phyloP scores from a whole-genome alignment of 2,113 vertebrate species.

The Myotis brandtii region DNA sequence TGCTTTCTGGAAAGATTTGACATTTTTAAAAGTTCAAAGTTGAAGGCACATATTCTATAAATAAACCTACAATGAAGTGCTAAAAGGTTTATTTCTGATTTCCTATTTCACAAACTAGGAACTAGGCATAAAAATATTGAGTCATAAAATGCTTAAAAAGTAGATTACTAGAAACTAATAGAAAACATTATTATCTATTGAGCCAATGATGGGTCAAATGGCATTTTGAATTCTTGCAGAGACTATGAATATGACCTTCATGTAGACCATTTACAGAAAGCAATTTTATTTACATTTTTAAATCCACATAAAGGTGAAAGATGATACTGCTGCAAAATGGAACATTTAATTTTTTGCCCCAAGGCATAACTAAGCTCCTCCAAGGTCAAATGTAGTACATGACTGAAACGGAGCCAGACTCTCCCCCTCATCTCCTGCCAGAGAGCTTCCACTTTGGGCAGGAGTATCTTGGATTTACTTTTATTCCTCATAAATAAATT shows the following conservation, averaged over 20 bases:
- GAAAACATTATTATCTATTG: conserved; percentile 85
- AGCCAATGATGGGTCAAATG: conserved; percentile 86
- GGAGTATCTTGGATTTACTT: conserved; percentile 52
- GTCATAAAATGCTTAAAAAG: conserved; percentile 86
- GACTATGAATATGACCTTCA: conserved; percentile 85
- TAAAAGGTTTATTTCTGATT: conserved; percentile 86
- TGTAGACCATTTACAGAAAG: conserved; percentile 83
- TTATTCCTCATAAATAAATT: conserved; percentile 45
- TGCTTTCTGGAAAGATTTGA: conserved; percentile 75
- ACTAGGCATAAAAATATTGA: conserved; percentile 84
- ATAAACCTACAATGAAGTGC: conserved; percentile 84
- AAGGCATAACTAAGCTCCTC: conserved; percentile 77
- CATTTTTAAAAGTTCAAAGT: conserved; percentile 83
- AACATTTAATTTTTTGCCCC: conserved; percentile 82
- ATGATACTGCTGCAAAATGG: conserved; percentile 83
- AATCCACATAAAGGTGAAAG: conserved; percentile 87
- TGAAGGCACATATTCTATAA: conserved; percentile 83
- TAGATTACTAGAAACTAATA: conserved; percentile 84
- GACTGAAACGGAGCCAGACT: conserved; percentile 78
- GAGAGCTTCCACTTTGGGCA: not conserved
- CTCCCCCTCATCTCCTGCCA: conserved; percentile 18
- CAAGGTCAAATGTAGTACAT: conserved; percentile 84
- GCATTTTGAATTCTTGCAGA: conserved; percentile 82
- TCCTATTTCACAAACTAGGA: conserved; percentile 84
- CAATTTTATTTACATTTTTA: conserved; percentile 90